Base-by-base conservation (phyloP, 2,888 invertebrate species). In the Mylabris sibirica region DNA sequence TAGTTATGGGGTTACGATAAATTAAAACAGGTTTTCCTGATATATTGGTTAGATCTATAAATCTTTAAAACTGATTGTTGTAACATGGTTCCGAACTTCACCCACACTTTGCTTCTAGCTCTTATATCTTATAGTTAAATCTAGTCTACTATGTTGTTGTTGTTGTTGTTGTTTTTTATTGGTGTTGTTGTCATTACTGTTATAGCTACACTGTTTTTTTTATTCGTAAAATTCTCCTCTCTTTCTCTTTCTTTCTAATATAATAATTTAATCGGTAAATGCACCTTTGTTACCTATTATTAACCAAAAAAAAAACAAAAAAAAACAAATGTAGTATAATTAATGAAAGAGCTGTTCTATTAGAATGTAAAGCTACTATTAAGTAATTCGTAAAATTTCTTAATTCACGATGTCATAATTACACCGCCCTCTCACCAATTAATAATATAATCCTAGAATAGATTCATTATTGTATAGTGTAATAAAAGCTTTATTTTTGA, bases 31-130 rank as follows among this genome's bases (percentile, higher is more conserved):
- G 49, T 49, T 49, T 20, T 49, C 49, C 9, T 49, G 49, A 49
- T 49, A 49, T 49, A 49, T 49, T 49, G 49, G 20, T 49, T 49
- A 49, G 49, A 49, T 49, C 49, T 49, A 49, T 49, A 49, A 49
- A 49, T 49, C 49, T 49, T 49, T 49, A 12, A 30, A 49, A 49
- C 49, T 49, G 49, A 49, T 49, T 63, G 63, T 49, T 26, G 26
- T 44, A 44, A 63, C 44, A 38, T 63, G 63, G 38, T 63, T 26
- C 34, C 38, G 44, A 63, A 49, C 44, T 44, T 44, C 63, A 63
- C 63, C 63, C 63, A 63, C 63, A 44, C 35, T 49, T 49, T 20
- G 49, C 63, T 30, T 63, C 38, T 49, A 63, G 41, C 11, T 26
- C 38, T 35, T 22, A 49, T 63, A 20, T 35, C 26, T 60, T 49